Evolutionary conservation across 2,888 invertebrate species (phyloP).

Genomic region (Ecliptopera silaceata): DNA sequence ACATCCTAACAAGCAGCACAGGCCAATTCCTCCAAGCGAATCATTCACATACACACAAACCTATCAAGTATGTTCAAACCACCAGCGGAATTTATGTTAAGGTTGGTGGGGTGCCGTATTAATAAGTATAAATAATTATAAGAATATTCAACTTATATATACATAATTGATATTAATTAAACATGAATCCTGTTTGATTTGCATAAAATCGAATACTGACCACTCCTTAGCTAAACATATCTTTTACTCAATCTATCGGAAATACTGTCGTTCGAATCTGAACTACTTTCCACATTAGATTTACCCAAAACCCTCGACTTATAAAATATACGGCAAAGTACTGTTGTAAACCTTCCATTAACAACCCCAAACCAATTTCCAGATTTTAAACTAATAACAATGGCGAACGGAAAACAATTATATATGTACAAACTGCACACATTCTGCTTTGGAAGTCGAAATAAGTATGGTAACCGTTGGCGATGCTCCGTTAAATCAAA

Average conservation of each 20-base stretch:
- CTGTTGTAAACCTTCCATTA: not conserved
- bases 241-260: no score
- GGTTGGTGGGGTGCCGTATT: not conserved
- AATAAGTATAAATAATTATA: no score
- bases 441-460: slow-evolving; percentile 34
- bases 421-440: slow-evolving; percentile 44
- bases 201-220: no score
- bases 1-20: not conserved
- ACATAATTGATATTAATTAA: no score
- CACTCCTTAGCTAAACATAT: no score
- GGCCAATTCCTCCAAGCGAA: not conserved
- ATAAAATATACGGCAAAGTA: not conserved
- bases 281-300: no score
- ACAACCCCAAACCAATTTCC: slow-evolving; percentile 15
- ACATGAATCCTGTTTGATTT: no score
- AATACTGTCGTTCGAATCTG: no score
- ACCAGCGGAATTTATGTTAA: not conserved
- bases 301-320: not conserved
- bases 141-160: no score
- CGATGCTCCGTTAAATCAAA: slow-evolving; percentile 30
- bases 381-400: slow-evolving; percentile 37
- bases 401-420: slow-evolving; percentile 40
- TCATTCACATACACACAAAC: not conserved
- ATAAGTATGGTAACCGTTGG: slow-evolving; percentile 7
- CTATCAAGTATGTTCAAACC: not conserved